Evolutionary conservation across 2,797 vertebrate species (phyloP).

Genomic region (Synanceia verrucosa): DNA sequence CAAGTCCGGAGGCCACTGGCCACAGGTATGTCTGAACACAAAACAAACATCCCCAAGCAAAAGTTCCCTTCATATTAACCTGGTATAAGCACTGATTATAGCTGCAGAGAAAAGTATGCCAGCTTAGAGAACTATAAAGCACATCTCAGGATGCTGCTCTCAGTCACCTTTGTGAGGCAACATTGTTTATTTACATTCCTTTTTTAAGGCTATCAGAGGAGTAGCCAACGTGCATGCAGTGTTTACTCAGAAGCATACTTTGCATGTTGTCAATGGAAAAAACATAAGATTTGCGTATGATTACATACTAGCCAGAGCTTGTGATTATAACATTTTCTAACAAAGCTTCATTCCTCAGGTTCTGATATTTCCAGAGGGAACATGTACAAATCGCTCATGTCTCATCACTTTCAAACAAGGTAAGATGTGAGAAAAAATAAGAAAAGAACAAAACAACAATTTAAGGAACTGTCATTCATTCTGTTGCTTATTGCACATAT

Average conservation of each 20-base stretch:
- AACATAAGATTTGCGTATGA: no score
- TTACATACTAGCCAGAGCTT: not conserved
- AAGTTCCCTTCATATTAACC: not conserved
- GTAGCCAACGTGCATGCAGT: not conserved
- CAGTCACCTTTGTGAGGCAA: not conserved
- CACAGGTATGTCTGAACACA: slow-evolving; percentile 86
- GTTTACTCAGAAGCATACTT: not conserved
- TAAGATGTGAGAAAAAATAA: slow-evolving; percentile 63
- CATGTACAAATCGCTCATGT: slow-evolving; percentile 97
- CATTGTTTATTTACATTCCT: not conserved
- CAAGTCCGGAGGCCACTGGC: slow-evolving; percentile 90
- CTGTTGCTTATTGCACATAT: not conserved
- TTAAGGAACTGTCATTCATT: not conserved
- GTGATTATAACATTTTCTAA: not conserved
- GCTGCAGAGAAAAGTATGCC: not conserved
- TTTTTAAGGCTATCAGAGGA: not conserved
- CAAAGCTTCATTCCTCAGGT: slow-evolving; percentile 81
- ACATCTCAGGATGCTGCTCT: not conserved
- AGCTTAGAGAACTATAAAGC: not conserved
- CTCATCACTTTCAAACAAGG: slow-evolving; percentile 99
- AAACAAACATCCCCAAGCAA: not conserved
- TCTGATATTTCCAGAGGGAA: slow-evolving; percentile 97
- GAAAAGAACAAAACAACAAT: not conserved
- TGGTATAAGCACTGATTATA: not conserved
- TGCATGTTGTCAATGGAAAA: no score